Evolutionary conservation across 1,140 invertebrate genomes (phyloP), one percentile per base, ranked within the genome.

Genomic region (Drosophila kepulauana): DNA sequence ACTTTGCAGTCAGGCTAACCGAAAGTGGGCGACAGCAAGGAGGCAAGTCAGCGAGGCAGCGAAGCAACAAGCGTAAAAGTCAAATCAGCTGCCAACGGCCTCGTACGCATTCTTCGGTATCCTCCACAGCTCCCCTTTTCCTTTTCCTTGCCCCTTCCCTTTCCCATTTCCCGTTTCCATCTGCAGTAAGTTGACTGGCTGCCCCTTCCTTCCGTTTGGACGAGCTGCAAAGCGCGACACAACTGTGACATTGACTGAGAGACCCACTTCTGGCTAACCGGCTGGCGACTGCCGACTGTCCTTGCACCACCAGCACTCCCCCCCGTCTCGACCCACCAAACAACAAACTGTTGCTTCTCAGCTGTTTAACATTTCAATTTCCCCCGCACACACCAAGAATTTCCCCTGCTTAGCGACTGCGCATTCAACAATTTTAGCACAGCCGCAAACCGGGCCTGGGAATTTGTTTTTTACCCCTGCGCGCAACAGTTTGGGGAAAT

Each of bases 341-440:
- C 73, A 88, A 88, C 85, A 89, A 88, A 88, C 85, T 88, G 85
- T 88, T 88, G 85, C 85, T 89, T 89, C 86, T 69, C 85, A 88
- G 85, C 85, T 88, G 85, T 88, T 88, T 67, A 43, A 20, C 20
- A 28, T 62, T 41, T 5, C 57, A 20, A 46, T 3, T 63, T 13
- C 25, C 48, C 52, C 7, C 5, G 3, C 10, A 3, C 3, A 5
- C 10, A 38, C 1, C 0, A 33, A 7, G 30, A 38, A 43, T 49
- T 68, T 16, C 80, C 73, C 85, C 73, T 67, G 7, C 10, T 2
- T 2, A 5, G 59, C 78, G 67, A 30, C 48, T 78, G 84, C 85
- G 84, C 85, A 67, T 1, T 8, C 0, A 0, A 0, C 1, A 0
- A 1, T 56, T 87, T 88, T 88, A 88, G 85, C 13, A 65, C 84